Evolutionary conservation across 2,797 vertebrate species (phyloP), one percentile per base, ranked within the genome.

Genomic region (Acrocephalus scirpaceus): DNA sequence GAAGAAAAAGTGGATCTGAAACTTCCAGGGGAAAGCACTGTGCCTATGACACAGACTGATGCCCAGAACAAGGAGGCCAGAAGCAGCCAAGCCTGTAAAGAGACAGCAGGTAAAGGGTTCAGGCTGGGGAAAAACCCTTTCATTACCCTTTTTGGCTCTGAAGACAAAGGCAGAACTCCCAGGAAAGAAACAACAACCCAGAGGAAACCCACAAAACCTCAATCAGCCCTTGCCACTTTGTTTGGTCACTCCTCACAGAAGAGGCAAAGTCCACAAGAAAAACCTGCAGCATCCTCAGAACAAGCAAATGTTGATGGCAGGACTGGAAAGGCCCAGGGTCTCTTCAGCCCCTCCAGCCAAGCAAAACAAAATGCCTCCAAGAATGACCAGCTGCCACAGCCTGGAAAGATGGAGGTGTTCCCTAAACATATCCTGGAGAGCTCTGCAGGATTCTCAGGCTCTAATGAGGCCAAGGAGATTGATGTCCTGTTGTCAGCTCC

Each of bases 171-270:
- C 13, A 91, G 7, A 5, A 5, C 25, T 38, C 44, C 53, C 72
- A 91, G 44, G 50, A 94, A 93, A 30, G 76, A 93, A 71, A 51
- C 45, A 69, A 45, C 53, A 29, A 51, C 47, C 17, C 64, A 32
- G 26, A 90, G n/a, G n/a, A 97, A 96, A 81, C 5, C 44, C n/a
- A 38, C 3, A 0, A 96, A 96, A 36, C 21, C 71, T 9, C 95
- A 93, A 3, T 95, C 95, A 61, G 80, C 92, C 45, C 89, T 97
- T 18, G 73, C 62, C 64, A 96, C 93, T 27, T 80, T 97, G 32
- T 97, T 96, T 60, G 92, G 95, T 60, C 58, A 57, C 25, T 93
- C 95, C 62, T 81, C 77, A 70, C 92, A 86, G 38, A 96, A 96
- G 89, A 85, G 93, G 27, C 77, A 85, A 38, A 69, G 7, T 27